A percentile compares a stretch with the other conserved stretches of the same genome.
phyloP scores from a whole-genome alignment of 2,113 vertebrate genomes.

The Syngnathus scovelli region DNA sequence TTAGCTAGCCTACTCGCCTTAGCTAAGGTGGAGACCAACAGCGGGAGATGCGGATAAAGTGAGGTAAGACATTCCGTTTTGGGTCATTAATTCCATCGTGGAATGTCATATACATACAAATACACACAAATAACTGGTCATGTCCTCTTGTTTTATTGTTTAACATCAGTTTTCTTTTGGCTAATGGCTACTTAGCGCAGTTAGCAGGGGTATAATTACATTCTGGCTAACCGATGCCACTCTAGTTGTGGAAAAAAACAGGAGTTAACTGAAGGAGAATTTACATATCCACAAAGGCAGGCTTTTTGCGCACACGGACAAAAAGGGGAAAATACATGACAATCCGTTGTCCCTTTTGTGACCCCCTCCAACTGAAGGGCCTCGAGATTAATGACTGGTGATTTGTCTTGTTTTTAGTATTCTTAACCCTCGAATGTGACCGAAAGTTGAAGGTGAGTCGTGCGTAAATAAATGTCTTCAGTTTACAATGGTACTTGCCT shows the following conservation, averaged over 20 bases:
- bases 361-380: neutral
- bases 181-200: slow-evolving; percentile 44
- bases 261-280: neutral
- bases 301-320: neutral
- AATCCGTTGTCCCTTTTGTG: neutral
- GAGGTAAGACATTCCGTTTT: slow-evolving; percentile 37
- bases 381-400: neutral
- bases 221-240: slow-evolving; percentile 26
- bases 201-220: slow-evolving; percentile 36
- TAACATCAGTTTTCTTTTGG: slow-evolving; percentile 19
- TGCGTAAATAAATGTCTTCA: too few relatives aligned
- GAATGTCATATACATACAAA: rapidly evolving
- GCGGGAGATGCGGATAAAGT: slow-evolving; percentile 55
- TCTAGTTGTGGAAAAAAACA: neutral
- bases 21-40: slow-evolving; percentile 46
- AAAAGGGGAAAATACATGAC: neutral
- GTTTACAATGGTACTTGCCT: too few relatives aligned
- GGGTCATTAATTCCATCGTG: neutral
- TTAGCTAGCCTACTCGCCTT: slow-evolving; percentile 46
- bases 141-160: neutral
- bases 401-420: neutral
- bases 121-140: rapidly evolving
- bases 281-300: neutral
- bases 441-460: neutral
- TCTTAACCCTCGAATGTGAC: neutral